Evolutionary conservation across 2,113 vertebrate species (phyloP), one percentile per base, ranked within the genome.

Genomic region (Marcusenius ussheri): DNA sequence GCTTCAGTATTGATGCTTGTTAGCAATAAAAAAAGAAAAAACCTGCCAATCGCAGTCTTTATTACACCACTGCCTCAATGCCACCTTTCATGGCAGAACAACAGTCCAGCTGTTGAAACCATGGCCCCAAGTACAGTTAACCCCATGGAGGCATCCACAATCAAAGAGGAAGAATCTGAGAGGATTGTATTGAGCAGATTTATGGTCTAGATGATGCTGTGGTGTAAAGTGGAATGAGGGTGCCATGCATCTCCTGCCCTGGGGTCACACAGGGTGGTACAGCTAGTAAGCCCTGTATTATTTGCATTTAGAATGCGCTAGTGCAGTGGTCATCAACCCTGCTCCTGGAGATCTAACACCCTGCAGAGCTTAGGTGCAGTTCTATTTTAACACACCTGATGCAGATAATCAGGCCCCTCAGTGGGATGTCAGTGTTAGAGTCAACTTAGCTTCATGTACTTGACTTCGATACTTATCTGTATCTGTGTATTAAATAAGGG

Each of bases 11-110:
- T 58, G 17, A 58, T 58, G 5, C 56, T 58, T 58, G 21, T 58
- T 58, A 58, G 56, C 56, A 24, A 58, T 58, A 24, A 58, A 58
- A 58, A 8, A 13, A 56, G 10, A 10, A 49, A 49, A 49, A 74
- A 92, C 74, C 89, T 92, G 91, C 93, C 94, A 92, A 93, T 91
- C 92, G 92, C 89, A 93, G 90, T 58, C 90, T 19, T 84, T 89
- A 90, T 90, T 89, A 77, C 87, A 56, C 90, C 45, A 84, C 74
- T 19, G 50, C 84, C 51, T 89, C 88, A 45, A 66, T 85, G 13
- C 45, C 6, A 80, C 90, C 92, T 92, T 85, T 93, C 74, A 91
- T 70, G 46, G 70, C 17, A 80, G 31, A 50, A 49, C 19, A 53
- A 53, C 47, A 53, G 19, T 53, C 70, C 70, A 47, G n/a, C 62